Base-by-base conservation (phyloP, 2,797 vertebrate species). In the Pseudopleuronectes americanus region DNA sequence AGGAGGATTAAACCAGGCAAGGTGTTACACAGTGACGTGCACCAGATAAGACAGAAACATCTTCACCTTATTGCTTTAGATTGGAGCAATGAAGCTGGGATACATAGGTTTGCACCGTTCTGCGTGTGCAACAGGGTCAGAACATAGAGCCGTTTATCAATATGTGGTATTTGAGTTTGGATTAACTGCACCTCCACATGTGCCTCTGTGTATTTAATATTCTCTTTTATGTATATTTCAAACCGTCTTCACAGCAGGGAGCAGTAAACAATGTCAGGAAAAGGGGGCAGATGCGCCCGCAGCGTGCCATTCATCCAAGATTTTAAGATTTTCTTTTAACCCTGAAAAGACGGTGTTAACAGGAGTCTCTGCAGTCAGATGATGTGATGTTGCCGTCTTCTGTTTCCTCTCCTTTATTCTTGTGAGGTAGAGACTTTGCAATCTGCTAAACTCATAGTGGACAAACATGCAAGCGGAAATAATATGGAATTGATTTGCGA, bases 1-100 rank as follows among this genome's bases (percentile, higher is more conserved):
- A 68, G 19, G 33, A 60, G 57, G 76, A 74, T 80, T 68, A 72
- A 33, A 68, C 19, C 5, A 17, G 10, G n/a, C 54, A 59, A 70
- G 52, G 58, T 55, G 57, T 71, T 54, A 68, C 43, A 17, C 43
- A 19, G 43, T 45, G 17, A 45, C 6, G 43, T 45, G 43, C 1
- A 33, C 55, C 19, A 58, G 57, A 66, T 78, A 48, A 65, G 24
- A 64, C 17, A 53, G 28, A 55, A 62, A 68, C 66, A 41, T 10
- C 36, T 43, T 13, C 43, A 45, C 43, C 43, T 45, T 45, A 45
- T 16, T 17, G 13, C 23, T 17, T 51, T 41, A 52, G 31, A 23
- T 74, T 56, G 22, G 14, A 17, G 31, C 45, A 74, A 23, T 48
- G 48, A 22, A 1, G 24, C 57, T 59, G 23, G 0, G 28, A 51